Evolutionary conservation across 1,140 invertebrate species (phyloP).

Genomic region (Fopius arisanus): DNA sequence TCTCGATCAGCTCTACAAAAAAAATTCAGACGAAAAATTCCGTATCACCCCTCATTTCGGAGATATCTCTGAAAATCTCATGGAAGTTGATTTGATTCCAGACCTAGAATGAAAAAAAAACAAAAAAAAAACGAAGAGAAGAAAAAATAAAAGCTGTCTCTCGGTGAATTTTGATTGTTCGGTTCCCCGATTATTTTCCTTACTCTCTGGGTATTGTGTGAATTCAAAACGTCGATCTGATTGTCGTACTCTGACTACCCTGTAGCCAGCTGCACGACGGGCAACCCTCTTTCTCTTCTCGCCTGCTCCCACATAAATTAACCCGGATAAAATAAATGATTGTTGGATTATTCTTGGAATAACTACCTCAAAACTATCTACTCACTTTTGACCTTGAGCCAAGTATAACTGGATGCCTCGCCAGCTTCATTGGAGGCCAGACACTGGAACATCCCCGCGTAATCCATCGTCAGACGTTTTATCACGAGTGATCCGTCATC

Average conservation of each 20-base stretch:
- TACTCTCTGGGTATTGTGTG: conserved; percentile 63
- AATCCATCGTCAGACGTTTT: conserved; percentile 81
- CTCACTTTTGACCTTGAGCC: conserved; percentile 97
- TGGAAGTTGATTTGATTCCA: too few species aligned
- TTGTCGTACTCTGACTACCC: conserved; percentile 63
- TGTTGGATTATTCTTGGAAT: neutral
- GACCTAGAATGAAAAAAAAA: neutral
- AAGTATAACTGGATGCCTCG: conserved; percentile 86
- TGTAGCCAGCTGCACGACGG: conserved; percentile 62
- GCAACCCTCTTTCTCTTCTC: conserved; percentile 52
- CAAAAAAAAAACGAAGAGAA: conserved; percentile 30
- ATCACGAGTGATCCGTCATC: conserved; percentile 86
- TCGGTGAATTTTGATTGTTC: conserved; percentile 33
- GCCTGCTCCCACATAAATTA: conserved; percentile 38
- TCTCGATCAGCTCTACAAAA: too few species aligned
- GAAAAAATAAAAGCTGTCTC: conserved; percentile 31
- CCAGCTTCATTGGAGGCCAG: conserved; percentile 89
- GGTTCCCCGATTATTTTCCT: conserved; percentile 47
- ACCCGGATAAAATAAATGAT: neutral
- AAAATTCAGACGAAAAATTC: too few species aligned
- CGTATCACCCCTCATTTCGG: too few species aligned
- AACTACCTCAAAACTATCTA: neutral
- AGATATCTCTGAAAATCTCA: too few species aligned
- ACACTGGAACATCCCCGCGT: conserved; percentile 96
- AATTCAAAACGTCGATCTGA: conserved; percentile 62